Base-by-base conservation (phyloP, 2,888 invertebrate genomes). In the Pristionchus fissidentatus region DNA sequence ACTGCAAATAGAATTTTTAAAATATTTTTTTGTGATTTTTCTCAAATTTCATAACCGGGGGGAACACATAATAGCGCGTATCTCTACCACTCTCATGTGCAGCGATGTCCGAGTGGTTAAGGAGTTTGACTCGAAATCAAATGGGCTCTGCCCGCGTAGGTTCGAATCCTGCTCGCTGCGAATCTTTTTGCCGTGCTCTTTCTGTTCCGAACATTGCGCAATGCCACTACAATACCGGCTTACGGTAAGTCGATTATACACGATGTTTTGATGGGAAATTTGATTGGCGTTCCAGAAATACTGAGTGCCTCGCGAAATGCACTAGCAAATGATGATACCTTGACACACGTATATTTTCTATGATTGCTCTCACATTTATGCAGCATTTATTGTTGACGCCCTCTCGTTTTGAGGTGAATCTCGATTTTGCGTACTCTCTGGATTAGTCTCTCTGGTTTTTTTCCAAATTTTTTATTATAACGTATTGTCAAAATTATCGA, bases 91-190 rank as follows among this genome's bases (percentile, higher is more conserved):
- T 1, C 7, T n/a, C 79, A 79, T 62, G 46, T 81, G 83, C 83
- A 83, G 83, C 52, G 52, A 35, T 83, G 84, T 84, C 84, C 82
- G 82, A 84, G 84, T 84, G 84, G 84, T 82, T 84, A 84, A 84
- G 84, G 84, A 84, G 84, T 52, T 82, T 84, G 84, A 84, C 77
- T 82, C 57, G 85, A 85, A 85, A 85, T 84, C 86, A 84, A 83
- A 43, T 85, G 85, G 84, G 84, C 85, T 85, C 52, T 83, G 84
- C 78, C 79, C 85, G 84, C 84, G 86, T 77, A 84, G 84, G 83
- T 85, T 85, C 87, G 85, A 86, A 83, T 84, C 84, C 84, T 82
- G 82, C 82, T 29, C 66, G 66, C 82, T 70, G 82, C 82, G 82
- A 82, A 82, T 60, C 43, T 78, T 78, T 78, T 78, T 52, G 43